Evolutionary conservation across 2,797 vertebrate genomes (phyloP).

Genomic region (Atherinosoma microstoma): DNA sequence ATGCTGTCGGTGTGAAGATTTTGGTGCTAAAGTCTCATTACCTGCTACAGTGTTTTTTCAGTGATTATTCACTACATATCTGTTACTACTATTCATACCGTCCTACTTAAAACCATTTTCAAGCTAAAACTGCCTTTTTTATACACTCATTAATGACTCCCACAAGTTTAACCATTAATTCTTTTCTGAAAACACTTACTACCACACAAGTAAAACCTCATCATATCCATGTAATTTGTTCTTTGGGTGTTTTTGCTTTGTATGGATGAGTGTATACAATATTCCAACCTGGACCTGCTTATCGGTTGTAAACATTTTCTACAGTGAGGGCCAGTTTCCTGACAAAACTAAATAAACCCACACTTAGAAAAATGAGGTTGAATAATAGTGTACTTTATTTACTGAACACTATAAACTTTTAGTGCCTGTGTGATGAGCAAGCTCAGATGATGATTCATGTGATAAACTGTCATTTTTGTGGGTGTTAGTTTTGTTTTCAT

Average conservation of each 20-base stretch:
- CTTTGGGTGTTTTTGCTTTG: background rate
- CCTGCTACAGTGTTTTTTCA: constrained; percentile 66
- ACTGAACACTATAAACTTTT: background rate
- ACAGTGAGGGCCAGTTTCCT: constrained; percentile 16
- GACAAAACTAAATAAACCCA: background rate
- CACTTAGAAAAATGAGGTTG: background rate
- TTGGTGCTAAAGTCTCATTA: constrained; percentile 58
- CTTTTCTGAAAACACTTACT: constrained; percentile 9
- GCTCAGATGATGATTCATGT: background rate
- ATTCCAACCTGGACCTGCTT: background rate
- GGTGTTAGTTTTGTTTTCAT: background rate
- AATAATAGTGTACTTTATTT: background rate
- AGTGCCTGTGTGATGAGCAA: background rate
- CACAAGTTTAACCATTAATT: background rate
- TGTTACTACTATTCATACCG: constrained; percentile 8
- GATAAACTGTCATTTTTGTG: background rate
- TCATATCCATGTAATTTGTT: background rate
- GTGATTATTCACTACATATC: constrained; percentile 21
- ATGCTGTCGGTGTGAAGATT: constrained; percentile 70
- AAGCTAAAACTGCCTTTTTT: background rate
- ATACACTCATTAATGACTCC: constrained; percentile 6
- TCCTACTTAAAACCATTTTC: background rate
- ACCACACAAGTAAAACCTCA: background rate
- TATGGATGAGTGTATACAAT: background rate
- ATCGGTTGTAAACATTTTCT: constrained; percentile 35